A percentile compares a stretch with the other conserved stretches of the same genome.
These are phyloP conservation scores for Archivesica marissinica DNA, from an alignment of 1,140 invertebrate genomes.

Conservation along the genomic window DNA sequence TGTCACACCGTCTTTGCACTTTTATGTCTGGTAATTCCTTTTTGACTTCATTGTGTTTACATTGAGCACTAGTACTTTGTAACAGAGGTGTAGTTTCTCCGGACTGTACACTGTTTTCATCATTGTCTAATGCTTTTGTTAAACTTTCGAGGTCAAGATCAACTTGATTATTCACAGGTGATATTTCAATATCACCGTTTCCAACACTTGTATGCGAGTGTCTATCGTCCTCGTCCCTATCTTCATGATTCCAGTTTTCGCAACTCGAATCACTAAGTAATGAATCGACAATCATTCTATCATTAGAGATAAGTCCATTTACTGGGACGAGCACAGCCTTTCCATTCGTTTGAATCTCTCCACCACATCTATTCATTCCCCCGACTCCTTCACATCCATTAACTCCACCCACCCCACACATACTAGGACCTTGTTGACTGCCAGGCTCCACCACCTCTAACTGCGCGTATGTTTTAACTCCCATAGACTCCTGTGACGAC, in stretches of 20 bases:
- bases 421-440: constrained; percentile 24
- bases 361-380: not conserved
- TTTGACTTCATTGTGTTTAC: not conserved
- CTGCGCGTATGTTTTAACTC: constrained; percentile 58
- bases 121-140: constrained; percentile 35
- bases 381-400: constrained; percentile 20
- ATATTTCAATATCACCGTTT: not conserved
- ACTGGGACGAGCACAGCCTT: constrained; percentile 45
- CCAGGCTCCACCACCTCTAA: constrained; percentile 50
- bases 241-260: constrained; percentile 19
- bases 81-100: constrained; percentile 52
- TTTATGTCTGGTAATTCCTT: not conserved
- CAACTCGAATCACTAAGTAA: constrained; percentile 25
- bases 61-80: constrained; percentile 47
- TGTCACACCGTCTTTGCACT: not conserved
- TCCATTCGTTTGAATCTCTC: constrained; percentile 37
- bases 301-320: constrained; percentile 31
- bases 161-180: constrained; percentile 16
- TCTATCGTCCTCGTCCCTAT: not conserved
- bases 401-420: constrained; percentile 11
- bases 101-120: constrained; percentile 13
- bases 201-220: not conserved
- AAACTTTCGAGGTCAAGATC: constrained; percentile 17
- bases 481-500: constrained; percentile 45
- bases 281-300: constrained; percentile 53